Evolutionary conservation across 2,888 invertebrate species (phyloP), one percentile per base, ranked within the genome.

Genomic region (Dynastes tityus): DNA sequence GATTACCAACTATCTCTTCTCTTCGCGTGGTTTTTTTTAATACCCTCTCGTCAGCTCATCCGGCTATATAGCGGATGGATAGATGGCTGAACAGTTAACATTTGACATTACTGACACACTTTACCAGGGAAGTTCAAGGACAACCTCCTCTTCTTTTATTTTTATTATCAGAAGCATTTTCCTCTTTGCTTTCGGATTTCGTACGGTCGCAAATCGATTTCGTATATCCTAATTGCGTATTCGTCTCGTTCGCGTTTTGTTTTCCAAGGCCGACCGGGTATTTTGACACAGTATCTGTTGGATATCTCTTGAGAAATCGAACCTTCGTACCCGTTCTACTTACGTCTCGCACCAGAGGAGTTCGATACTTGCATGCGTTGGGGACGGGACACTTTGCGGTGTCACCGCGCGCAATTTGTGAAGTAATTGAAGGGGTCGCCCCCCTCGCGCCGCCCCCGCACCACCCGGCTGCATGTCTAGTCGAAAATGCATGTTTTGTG

Each of bases 401-500:
- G 27, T 45, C 22, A 55, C 73, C 27, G 22, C 61, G 61, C 45
- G 49, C 61, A 74, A 74, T 74, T 74, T 74, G 73, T 74, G 61
- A 61, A 45, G 73, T 64, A 70, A 78, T 71, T 73, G 73, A 70
- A 49, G 63, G 68, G 78, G 49, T 29, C 63, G 63, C 63, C 78
- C 78, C 53, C 55, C 64, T 61, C 71, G n/a, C 68, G 61, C 6
- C 49, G n/a, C 61, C 37, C 0, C 74, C 32, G 27, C 74, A 37
- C 51, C 68, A 16, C 32, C 40, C 65, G 73, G 40, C 45, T 65
- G 71, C 58, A 64, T 51, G 78, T 68, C 78, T 78, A 78, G 78
- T 74, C 68, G 71, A 79, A 79, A 67, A 79, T 63, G 77, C 71
- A 75, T 78, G 78, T 74, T 80, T 80, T 61, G 79, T 81, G 78